Conservation (phyloP, 2,888 invertebrate species). For the Acleris literana region DNA sequence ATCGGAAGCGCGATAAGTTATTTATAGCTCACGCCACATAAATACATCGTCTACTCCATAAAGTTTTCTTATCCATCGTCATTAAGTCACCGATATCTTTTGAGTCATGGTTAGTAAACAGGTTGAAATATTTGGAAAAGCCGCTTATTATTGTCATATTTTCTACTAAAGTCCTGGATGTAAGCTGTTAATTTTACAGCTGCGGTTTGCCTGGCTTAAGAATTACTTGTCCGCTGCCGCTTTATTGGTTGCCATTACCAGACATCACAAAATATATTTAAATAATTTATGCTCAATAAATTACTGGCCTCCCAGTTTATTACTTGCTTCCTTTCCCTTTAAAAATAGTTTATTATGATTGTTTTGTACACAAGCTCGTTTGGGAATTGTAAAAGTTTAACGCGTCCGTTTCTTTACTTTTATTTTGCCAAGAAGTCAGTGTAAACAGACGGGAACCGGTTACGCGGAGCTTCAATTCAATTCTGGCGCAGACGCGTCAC, state of each 20-base stretch:
- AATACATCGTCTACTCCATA: neutral
- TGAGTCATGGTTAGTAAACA: too few species aligned
- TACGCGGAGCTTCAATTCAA: slow-evolving; percentile 60
- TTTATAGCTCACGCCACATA: slow-evolving; percentile 4
- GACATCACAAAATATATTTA: slow-evolving; percentile 46
- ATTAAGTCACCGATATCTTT: neutral
- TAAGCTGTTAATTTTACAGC: slow-evolving; percentile 61
- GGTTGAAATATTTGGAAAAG: neutral
- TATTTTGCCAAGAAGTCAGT: slow-evolving; percentile 40
- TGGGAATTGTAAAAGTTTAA: slow-evolving; percentile 29
- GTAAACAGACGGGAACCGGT: slow-evolving; percentile 58
- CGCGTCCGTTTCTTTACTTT: slow-evolving; percentile 24
- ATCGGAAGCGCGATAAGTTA: slow-evolving; percentile 25
- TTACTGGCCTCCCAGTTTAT: slow-evolving; percentile 39
- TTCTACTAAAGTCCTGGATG: slow-evolving; percentile 41
- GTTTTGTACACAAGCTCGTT: slow-evolving; percentile 31
- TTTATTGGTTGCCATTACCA: slow-evolving; percentile 60
- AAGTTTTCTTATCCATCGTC: slow-evolving; percentile 8
- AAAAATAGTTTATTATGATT: slow-evolving; percentile 32
- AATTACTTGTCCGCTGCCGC: slow-evolving; percentile 46
- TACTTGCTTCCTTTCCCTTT: slow-evolving; percentile 38
- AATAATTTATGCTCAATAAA: slow-evolving; percentile 46
- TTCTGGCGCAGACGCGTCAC: slow-evolving; percentile 73
- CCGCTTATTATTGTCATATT: neutral
- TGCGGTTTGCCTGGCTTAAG: slow-evolving; percentile 53